These are phyloP conservation scores for Ammodytes marinus DNA, from an alignment of 2,113 vertebrate species.

Conservation along the genomic window DNA sequence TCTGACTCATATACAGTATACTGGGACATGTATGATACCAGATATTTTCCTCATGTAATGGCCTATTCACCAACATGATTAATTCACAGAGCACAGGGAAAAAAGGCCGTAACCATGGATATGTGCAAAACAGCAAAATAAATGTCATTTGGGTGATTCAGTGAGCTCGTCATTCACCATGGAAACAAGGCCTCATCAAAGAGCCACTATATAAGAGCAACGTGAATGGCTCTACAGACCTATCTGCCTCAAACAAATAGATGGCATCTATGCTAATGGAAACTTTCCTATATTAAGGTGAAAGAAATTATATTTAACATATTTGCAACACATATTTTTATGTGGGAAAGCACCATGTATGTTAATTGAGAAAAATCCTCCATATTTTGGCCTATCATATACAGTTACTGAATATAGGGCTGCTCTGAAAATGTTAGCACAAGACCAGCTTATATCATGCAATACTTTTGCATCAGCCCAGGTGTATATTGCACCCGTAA, in stretches of 20 bases:
- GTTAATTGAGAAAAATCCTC: slow-evolving; percentile 20
- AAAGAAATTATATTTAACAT: slow-evolving; percentile 58
- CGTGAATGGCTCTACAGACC: slow-evolving; percentile 53
- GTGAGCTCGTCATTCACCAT: slow-evolving; percentile 72
- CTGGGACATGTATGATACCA: slow-evolving; percentile 50
- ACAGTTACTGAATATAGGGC: slow-evolving; percentile 2
- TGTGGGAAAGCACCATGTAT: slow-evolving; percentile 1
- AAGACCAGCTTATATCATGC: slow-evolving; percentile 57
- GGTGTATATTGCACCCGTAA: slow-evolving; percentile 48
- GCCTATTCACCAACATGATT: slow-evolving; percentile 46
- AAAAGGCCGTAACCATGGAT: slow-evolving; percentile 66
- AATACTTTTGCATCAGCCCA: slow-evolving; percentile 48
- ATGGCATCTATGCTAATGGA: slow-evolving; percentile 41
- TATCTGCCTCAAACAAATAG: slow-evolving; percentile 38
- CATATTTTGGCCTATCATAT: not conserved
- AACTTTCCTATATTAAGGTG: slow-evolving; percentile 20
- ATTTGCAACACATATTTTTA: slow-evolving; percentile 18
- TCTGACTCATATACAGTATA: slow-evolving; percentile 57
- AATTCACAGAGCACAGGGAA: slow-evolving; percentile 53
- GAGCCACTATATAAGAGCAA: slow-evolving; percentile 34
- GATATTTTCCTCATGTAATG: slow-evolving; percentile 53
- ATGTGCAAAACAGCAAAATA: slow-evolving; percentile 74
- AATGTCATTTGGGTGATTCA: slow-evolving; percentile 49
- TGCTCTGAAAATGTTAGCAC: slow-evolving; percentile 14
- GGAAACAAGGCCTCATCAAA: slow-evolving; percentile 67